Evolutionary conservation across 2,797 vertebrate genomes (phyloP), one percentile per base, ranked within the genome.

Genomic region (Acrossocheilus fasciatus): DNA sequence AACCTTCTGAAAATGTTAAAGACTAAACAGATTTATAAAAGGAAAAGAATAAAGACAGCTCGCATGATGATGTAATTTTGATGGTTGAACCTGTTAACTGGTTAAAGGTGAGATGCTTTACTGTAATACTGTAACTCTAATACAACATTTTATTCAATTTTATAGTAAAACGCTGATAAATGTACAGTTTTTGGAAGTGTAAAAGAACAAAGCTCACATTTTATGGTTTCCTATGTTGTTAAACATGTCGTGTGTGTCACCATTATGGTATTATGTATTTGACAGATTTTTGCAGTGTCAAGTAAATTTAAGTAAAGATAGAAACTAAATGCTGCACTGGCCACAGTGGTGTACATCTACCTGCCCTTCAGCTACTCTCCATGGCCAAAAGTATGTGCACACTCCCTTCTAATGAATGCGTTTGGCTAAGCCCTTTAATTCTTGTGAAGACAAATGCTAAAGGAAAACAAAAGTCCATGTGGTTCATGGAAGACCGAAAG

Each of bases 401-500:
- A 62, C 76, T 78, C 76, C 76, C 76, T 86, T 39, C 30, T 64
- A 78, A 59, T 78, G 23, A 78, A 41, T 6, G 7, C 36, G 34
- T 59, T 15, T 59, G 76, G 69, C 54, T 54, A 18, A 81, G 72
- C 72, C 39, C 57, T 82, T 52, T 82, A 52, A 52, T 39, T 45
- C 81, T 36, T 18, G 26, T 39, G 10, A 54, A 34, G 68, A 47
- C 26, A 69, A 78, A 78, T 41, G 68, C 62, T 74, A 74, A 81
- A 79, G 72, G 7, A 36, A 34, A 70, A 73, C 69, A 74, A 54
- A 83, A 23, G 52, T 36, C 30, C 30, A 12, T 10, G 2, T 54
- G 74, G 34, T 59, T 36, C 20, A 59, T 78, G 23, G 12, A 59
- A 43, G 7, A 78, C 20, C 4, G 20, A 59, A 77, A 36, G 17